Evolutionary conservation across 2,113 vertebrate species (phyloP).

Genomic region (Cynoglossus semilaevis): DNA sequence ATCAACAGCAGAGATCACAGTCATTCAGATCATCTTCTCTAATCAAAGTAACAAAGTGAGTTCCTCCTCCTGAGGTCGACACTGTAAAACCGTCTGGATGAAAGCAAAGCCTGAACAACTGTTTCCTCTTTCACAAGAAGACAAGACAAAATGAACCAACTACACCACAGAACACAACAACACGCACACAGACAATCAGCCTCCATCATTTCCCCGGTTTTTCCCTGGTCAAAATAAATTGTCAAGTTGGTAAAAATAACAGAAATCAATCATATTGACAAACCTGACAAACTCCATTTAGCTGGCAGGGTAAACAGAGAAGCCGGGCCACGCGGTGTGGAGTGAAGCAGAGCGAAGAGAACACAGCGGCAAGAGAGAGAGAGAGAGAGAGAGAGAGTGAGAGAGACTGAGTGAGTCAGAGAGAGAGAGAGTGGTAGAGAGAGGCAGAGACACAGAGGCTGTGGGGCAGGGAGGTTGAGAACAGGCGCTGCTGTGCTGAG

Average conservation of each 20-base stretch:
- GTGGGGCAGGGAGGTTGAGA: conserved; percentile 54
- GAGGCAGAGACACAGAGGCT: conserved; percentile 33
- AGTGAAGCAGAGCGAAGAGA: conserved; percentile 75
- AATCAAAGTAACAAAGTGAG: conserved; percentile 1
- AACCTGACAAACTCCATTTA: conserved; percentile 99
- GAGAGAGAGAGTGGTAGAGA: conserved; percentile 32
- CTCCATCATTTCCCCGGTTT: conserved; percentile 33
- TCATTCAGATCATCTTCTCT: conserved; percentile 9
- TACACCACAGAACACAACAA: conserved; percentile 54
- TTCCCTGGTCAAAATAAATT: conserved; percentile 72
- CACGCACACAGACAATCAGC: conserved; percentile 51
- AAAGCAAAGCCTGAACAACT: conserved; percentile 36
- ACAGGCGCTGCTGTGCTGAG: conserved; percentile 49
- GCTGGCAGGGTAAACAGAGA: conserved; percentile 88
- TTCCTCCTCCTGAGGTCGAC: conserved; percentile 9
- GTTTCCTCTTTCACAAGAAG: conserved; percentile 36
- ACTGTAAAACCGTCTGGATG: conserved; percentile 5
- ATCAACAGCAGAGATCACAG: conserved; percentile 8
- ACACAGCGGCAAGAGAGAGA: conserved; percentile 45
- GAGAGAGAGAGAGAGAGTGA: conserved; percentile 56
- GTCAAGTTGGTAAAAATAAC: conserved; percentile 78
- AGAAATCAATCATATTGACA: conserved; percentile 88
- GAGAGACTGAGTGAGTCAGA: conserved; percentile 37
- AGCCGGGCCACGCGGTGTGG: conserved; percentile 84
- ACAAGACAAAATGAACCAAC: conserved; percentile 63